Percentiles rank a stretch among this genome's conserved stretches.
These are phyloP conservation scores for Slavum lentiscoides DNA, from an alignment of 2,888 invertebrate genomes.

Conservation along the genomic window DNA sequence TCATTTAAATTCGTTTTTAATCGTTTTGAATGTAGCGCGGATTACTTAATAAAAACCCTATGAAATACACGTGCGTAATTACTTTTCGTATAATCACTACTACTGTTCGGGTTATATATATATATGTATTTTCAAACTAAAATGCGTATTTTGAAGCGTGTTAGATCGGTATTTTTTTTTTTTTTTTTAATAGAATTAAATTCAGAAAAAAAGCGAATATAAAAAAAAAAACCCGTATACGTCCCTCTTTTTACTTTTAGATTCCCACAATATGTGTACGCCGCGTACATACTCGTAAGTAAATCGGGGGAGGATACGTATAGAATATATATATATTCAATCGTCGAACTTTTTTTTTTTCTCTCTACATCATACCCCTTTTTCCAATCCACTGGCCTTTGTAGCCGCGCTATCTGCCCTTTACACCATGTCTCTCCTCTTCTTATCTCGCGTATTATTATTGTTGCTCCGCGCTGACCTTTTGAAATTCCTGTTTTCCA, in stretches of 20 bases:
- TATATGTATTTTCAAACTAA: constrained; percentile 22
- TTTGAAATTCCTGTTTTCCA: constrained; percentile 52
- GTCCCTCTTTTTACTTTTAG: constrained; percentile 23
- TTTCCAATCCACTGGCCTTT: constrained; percentile 53
- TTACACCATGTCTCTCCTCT: constrained; percentile 38
- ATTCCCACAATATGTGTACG: constrained; percentile 17
- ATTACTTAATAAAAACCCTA: too few relatives aligned
- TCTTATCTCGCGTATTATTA: constrained; percentile 35
- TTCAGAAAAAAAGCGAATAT: constrained; percentile 26
- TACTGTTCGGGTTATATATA: too few relatives aligned
- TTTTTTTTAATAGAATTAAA: constrained; percentile 43
- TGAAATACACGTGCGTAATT: not conserved
- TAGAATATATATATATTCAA: constrained; percentile 39
- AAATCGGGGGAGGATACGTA: constrained; percentile 40
- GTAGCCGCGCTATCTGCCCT: constrained; percentile 52
- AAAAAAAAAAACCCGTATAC: constrained; percentile 37
- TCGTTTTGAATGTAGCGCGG: too few relatives aligned
- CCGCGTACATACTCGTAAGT: constrained; percentile 20
- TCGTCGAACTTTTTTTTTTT: constrained; percentile 45
- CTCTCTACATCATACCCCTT: constrained; percentile 52
- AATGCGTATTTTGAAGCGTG: not conserved
- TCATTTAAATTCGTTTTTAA: too few relatives aligned
- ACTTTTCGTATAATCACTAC: constrained; percentile 1
- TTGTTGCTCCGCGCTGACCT: constrained; percentile 53
- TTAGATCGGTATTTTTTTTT: not conserved